Percentiles rank a stretch among this genome's conserved stretches.
Conservation (phyloP, 2,888 invertebrate genomes). For the Rhogogaster chlorosoma region DNA sequence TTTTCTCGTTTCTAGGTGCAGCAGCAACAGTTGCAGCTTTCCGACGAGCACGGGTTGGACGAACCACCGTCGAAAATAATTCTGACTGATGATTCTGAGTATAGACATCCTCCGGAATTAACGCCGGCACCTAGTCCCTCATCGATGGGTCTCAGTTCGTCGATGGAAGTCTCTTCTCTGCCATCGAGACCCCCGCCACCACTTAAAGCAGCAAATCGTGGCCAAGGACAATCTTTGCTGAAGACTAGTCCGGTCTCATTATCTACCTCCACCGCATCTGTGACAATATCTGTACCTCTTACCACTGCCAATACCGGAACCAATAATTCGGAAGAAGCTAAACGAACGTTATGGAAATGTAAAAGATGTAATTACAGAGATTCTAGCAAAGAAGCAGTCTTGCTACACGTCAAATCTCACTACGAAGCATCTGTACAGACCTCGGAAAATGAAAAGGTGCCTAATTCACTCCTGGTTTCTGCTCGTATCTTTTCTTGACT, state of each 20-base stretch:
- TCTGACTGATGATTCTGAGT: constrained; percentile 62
- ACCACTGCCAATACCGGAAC: constrained; percentile 61
- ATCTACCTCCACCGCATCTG: constrained; percentile 55
- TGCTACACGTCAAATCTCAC: constrained; percentile 85
- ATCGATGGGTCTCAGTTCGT: constrained; percentile 58
- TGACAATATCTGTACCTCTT: constrained; percentile 54
- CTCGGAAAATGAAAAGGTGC: constrained; percentile 58
- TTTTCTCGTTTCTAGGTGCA: constrained; percentile 60
- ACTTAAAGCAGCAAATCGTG: constrained; percentile 80
- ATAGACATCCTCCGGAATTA: constrained; percentile 62
- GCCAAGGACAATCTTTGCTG: constrained; percentile 72
- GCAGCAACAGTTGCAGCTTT: constrained; percentile 59
- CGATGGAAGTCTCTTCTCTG: constrained; percentile 59
- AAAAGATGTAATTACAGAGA: constrained; percentile 92
- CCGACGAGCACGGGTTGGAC: constrained; percentile 67
- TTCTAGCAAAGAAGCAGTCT: constrained; percentile 83
- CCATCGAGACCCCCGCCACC: constrained; percentile 79
- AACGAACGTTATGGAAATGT: constrained; percentile 92
- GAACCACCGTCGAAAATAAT: constrained; percentile 68
- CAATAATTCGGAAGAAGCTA: constrained; percentile 80
- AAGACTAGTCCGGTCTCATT: constrained; percentile 58
- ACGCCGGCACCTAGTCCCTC: constrained; percentile 62
- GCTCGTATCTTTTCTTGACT: background rate
- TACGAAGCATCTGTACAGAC: constrained; percentile 77
- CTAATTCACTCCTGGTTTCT: background rate